Conservation (phyloP, 92 coral and sea anemone species). For the Metridium senile region DNA sequence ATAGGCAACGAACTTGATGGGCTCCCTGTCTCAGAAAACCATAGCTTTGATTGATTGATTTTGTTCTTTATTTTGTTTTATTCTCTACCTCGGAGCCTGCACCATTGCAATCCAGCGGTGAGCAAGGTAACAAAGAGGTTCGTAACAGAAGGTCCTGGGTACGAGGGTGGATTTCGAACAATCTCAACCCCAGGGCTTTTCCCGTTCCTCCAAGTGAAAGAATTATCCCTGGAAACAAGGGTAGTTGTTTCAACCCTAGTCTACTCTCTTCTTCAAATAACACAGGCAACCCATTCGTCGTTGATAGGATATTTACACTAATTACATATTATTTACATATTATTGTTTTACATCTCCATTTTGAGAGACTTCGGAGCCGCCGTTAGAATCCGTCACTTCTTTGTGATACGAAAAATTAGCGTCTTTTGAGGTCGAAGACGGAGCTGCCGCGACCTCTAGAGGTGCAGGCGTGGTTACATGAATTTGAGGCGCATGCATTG, state of each 20-base stretch:
- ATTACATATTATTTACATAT: neutral
- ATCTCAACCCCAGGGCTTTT: too few relatives aligned
- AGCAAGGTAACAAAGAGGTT: too few relatives aligned
- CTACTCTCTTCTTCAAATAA: neutral
- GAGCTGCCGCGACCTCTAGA: neutral
- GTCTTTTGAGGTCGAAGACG: neutral
- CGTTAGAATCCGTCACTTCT: slow-evolving; percentile 11
- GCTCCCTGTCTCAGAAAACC: neutral
- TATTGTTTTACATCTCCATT: slow-evolving; percentile 7
- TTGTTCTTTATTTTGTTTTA: too few relatives aligned
- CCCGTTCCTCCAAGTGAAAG: too few relatives aligned
- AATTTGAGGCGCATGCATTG: slow-evolving; percentile 7
- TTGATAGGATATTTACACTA: neutral
- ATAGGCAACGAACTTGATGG: too few relatives aligned
- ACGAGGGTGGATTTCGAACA: too few relatives aligned
- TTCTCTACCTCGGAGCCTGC: too few relatives aligned
- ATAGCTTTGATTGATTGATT: too few relatives aligned
- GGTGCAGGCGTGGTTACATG: slow-evolving; percentile 1
- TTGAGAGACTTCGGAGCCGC: neutral
- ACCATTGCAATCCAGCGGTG: neutral
- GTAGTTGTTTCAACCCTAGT: neutral
- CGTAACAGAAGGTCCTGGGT: too few relatives aligned
- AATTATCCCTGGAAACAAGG: too few relatives aligned
- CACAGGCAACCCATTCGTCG: neutral
- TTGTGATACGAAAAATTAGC: slow-evolving; percentile 28